Conservation (phyloP, 1,140 invertebrate genomes). For the Rhopalosiphum maidis region DNA sequence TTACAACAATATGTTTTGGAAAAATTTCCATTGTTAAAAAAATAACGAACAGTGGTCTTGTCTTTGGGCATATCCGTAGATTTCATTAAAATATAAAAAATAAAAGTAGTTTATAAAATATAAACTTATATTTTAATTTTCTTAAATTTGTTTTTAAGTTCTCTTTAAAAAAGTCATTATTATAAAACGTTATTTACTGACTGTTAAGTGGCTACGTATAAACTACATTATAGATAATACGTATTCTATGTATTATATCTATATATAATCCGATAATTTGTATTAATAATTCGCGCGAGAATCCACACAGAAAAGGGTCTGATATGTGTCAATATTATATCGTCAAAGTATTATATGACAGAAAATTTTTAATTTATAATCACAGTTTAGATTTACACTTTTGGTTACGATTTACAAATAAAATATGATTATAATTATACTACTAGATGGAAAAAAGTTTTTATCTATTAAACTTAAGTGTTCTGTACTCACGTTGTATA, state of each 20-base stretch:
- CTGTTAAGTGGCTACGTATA: not conserved
- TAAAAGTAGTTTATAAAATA: not conserved
- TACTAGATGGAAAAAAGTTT: not conserved
- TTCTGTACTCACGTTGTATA: conserved; percentile 77
- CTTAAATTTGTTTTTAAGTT: not conserved
- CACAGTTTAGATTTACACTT: not conserved
- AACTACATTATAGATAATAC: not conserved
- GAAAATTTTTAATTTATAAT: not conserved
- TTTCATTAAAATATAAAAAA: not conserved
- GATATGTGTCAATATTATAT: not conserved
- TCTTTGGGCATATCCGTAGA: not conserved
- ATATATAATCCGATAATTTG: not conserved
- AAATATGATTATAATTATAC: not conserved
- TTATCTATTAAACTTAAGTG: not conserved
- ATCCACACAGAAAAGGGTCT: not conserved
- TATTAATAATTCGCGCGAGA: not conserved
- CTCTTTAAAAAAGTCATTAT: not conserved
- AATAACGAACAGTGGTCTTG: not conserved
- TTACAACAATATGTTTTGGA: not conserved
- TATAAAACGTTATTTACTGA: not conserved
- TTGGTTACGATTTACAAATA: not conserved
- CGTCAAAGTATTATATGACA: not conserved
- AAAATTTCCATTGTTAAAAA: not conserved
- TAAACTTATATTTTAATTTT: not conserved
- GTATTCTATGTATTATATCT: not conserved